A percentile compares a stretch with the other conserved stretches of the same genome.
Evolutionary conservation across 2,797 vertebrate species (phyloP).

Genomic region (Lagorchestes hirsutus): DNA sequence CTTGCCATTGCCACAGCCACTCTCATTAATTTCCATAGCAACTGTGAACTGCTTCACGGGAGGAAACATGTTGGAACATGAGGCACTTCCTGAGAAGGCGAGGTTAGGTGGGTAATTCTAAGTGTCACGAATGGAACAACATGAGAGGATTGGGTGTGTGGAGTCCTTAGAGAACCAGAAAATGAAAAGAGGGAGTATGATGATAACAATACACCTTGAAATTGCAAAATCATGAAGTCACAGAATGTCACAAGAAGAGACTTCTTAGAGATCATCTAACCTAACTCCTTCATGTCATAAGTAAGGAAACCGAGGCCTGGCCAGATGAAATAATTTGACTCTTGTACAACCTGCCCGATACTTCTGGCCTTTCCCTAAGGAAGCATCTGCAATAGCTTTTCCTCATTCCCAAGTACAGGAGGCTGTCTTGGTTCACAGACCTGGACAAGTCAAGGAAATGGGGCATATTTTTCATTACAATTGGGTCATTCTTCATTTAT

Average conservation of each 20-base stretch:
- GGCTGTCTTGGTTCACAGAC: neutral
- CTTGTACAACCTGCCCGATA: neutral
- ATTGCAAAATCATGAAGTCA: neutral
- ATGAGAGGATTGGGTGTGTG: neutral
- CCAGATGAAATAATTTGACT: neutral
- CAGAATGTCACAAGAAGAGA: neutral
- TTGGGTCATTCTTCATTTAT: neutral
- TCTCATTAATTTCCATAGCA: conserved; percentile 2
- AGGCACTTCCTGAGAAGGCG: neutral
- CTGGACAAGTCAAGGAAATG: neutral
- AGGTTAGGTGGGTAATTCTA: neutral
- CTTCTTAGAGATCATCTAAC: neutral
- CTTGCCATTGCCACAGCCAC: neutral
- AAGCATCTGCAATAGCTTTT: neutral
- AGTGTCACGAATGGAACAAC: neutral
- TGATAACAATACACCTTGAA: neutral
- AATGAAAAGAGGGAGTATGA: neutral
- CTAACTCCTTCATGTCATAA: neutral
- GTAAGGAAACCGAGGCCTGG: neutral
- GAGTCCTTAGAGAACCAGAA: neutral
- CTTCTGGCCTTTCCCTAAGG: neutral
- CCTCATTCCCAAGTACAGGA: neutral
- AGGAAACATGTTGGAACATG: neutral
- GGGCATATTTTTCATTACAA: neutral
- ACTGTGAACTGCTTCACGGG: neutral